Conservation (phyloP, 2,888 invertebrate genomes). For the Ormyrus labotus region DNA sequence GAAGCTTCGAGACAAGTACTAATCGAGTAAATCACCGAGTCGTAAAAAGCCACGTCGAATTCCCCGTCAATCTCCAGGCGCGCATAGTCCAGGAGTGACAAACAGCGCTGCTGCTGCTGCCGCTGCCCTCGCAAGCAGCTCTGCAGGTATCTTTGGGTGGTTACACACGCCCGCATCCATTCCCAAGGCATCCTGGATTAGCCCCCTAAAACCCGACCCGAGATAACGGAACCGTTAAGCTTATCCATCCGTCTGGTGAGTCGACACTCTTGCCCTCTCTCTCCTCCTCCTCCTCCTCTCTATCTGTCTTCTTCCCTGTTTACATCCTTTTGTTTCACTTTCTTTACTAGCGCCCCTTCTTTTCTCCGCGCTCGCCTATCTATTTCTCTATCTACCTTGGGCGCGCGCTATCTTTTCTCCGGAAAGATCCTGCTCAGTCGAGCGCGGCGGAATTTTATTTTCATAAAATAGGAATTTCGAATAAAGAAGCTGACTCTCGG, state of each 20-base stretch:
- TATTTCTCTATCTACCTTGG: slow-evolving; percentile 17
- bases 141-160: slow-evolving; percentile 11
- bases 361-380: neutral
- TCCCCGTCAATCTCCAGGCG: slow-evolving; percentile 24
- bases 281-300: neutral
- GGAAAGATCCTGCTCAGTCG: neutral
- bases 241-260: slow-evolving; percentile 65
- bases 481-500: neutral
- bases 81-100: neutral
- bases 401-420: neutral
- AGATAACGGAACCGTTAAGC: slow-evolving; percentile 69
- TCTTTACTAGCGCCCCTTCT: slow-evolving; percentile 14
- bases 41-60: slow-evolving; percentile 42
- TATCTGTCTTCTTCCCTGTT: slow-evolving; percentile 23
- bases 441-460: no score
- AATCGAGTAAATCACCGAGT: slow-evolving; percentile 52
- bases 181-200: slow-evolving; percentile 65
- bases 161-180: slow-evolving; percentile 58
- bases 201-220: slow-evolving; percentile 65
- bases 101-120: neutral
- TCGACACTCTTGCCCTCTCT: slow-evolving; percentile 46
- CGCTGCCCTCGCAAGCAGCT: neutral
- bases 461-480: no score
- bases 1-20: slow-evolving; percentile 22
- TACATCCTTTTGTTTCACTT: slow-evolving; percentile 45